These are phyloP conservation scores for Ectemnius cavifrons DNA, from an alignment of 2,888 invertebrate species.

Conservation along the genomic window DNA sequence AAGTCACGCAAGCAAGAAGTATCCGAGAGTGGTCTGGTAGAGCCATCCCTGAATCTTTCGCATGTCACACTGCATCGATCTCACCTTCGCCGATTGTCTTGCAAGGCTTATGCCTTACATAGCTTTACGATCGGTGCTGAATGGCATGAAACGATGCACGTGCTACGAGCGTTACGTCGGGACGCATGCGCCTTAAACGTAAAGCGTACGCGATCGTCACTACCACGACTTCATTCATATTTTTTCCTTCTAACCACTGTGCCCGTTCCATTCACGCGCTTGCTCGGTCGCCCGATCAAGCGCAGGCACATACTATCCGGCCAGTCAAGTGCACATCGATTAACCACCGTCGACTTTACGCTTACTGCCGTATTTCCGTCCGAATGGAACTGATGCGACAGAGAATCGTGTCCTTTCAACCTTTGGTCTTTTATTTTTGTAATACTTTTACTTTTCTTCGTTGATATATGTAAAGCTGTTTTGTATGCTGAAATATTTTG, in stretches of 20 bases:
- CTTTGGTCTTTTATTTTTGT: neutral
- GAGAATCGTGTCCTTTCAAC: neutral
- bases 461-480: neutral
- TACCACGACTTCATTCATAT: slow-evolving; percentile 67
- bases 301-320: slow-evolving; percentile 15
- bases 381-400: neutral
- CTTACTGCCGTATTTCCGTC: slow-evolving; percentile 10
- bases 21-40: neutral
- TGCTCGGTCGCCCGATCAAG: slow-evolving; percentile 30
- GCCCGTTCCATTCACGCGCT: slow-evolving; percentile 54
- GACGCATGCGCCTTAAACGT: slow-evolving; percentile 58
- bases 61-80: slow-evolving; percentile 12
- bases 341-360: slow-evolving; percentile 16
- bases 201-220: slow-evolving; percentile 59
- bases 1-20: neutral
- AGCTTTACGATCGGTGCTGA: slow-evolving; percentile 50
- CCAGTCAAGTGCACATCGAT: slow-evolving; percentile 32
- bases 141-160: slow-evolving; percentile 57
- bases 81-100: slow-evolving; percentile 30
- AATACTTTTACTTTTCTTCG: neutral
- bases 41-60: slow-evolving; percentile 6
- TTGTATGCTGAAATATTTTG: too few species aligned
- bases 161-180: slow-evolving; percentile 45
- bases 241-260: slow-evolving; percentile 61
- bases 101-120: slow-evolving; percentile 23